Evolutionary conservation across 1,140 invertebrate genomes (phyloP), one percentile per base, ranked within the genome.

Genomic region (Sminthurides bifidus): DNA sequence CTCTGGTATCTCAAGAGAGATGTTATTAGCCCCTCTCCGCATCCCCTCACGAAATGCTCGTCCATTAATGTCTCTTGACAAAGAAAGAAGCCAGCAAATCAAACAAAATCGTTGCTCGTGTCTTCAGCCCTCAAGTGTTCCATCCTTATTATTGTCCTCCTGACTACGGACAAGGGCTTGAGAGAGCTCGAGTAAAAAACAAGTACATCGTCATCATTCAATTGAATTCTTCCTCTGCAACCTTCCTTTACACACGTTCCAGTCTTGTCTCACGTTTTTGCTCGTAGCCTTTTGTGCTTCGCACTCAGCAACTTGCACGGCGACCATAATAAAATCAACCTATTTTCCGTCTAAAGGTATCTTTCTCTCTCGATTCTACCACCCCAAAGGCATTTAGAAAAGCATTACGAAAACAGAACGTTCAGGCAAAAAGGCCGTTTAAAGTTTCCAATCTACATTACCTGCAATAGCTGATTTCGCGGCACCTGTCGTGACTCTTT

Each of bases 11-110:
- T 60, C 54, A 49, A 60, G 54, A 60, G 54, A 56, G 50, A 60
- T 60, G 59, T 64, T 64, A 64, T 64, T 64, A 64, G 62, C 62
- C 56, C 48, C 61, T 63, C 58, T 63, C 52, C 53, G 58, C 61
- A 59, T 57, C 59, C 58, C 62, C 53, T 59, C 56, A 37, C 38
- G 52, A 45, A 49, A 53, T 53, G 50, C 62, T 64, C 59, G 59
- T 60, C 62, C 62, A 64, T 60, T 64, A 60, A 64, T 56, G 52
- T 58, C 58, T 59, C 58, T 64, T 51, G 40, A 54, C 33, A 52
- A 59, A 52, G 52, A 56, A 50, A 58, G 46, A 64, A 61, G 59
- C 56, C 54, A 64, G 52, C 58, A 64, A 64, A 64, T 64, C 62
- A 64, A 64, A 64, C 56, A 60, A 59, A 63, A 63, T 51, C 55